Evolutionary conservation across 2,888 invertebrate species (phyloP).

Genomic region (Ochropleura leucogaster): DNA sequence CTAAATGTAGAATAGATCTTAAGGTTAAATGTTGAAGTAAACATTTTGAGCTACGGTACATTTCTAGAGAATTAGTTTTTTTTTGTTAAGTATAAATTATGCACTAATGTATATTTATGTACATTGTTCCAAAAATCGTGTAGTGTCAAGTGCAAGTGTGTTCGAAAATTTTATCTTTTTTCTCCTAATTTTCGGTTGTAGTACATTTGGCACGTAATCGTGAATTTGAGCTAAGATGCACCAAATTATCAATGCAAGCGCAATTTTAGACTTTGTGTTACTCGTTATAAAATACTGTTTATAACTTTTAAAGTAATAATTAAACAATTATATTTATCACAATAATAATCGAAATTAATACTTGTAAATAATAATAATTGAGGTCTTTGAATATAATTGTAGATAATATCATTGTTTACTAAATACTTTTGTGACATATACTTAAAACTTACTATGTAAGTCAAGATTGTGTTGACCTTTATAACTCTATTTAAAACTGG

Average conservation of each 20-base stretch:
- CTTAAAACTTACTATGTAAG: conserved; percentile 39
- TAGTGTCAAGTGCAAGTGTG: conserved; percentile 73
- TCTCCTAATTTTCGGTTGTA: conserved; percentile 65
- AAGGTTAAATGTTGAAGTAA: conserved; percentile 82
- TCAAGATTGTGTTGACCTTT: conserved; percentile 20
- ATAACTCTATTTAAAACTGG: conserved; percentile 29
- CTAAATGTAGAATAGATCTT: conserved; percentile 82
- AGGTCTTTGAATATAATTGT: conserved; percentile 48
- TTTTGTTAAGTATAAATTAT: conserved; percentile 72
- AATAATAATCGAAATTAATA: conserved; percentile 64
- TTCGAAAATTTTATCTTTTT: conserved; percentile 65
- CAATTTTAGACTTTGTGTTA: conserved; percentile 73
- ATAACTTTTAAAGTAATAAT: conserved; percentile 56
- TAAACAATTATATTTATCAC: conserved; percentile 63
- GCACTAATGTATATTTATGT: conserved; percentile 85
- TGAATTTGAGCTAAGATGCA: conserved; percentile 81
- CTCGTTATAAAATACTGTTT: conserved; percentile 55
- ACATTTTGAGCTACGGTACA: conserved; percentile 86
- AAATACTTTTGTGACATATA: conserved; percentile 46
- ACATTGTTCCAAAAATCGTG: conserved; percentile 87
- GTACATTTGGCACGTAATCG: conserved; percentile 83
- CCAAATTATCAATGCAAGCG: conserved; percentile 76
- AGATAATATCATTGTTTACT: conserved; percentile 33
- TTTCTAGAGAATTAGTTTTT: conserved; percentile 80
- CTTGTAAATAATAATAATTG: conserved; percentile 45